Conservation (phyloP, 2,888 invertebrate species). For the Incurvaria masculella region DNA sequence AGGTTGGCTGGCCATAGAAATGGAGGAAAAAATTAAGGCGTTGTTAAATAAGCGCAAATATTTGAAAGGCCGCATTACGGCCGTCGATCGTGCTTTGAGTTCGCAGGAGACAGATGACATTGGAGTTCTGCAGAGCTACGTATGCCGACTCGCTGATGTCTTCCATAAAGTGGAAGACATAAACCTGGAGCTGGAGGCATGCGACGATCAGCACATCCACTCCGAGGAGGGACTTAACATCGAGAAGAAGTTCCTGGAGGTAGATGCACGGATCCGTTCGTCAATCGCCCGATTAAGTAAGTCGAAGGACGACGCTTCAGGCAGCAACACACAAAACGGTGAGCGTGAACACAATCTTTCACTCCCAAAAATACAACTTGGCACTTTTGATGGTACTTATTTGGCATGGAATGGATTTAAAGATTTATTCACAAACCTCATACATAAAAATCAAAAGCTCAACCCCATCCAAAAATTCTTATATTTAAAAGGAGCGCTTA, state of each 20-base stretch:
- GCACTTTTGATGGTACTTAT: not conserved
- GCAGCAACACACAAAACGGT: not conserved
- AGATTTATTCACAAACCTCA: not conserved
- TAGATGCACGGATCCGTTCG: not conserved
- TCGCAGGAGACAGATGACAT: not conserved
- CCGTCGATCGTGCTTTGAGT: not conserved
- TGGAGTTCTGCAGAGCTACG: not conserved
- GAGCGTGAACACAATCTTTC: not conserved
- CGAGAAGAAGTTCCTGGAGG: not conserved
- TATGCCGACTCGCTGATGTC: not conserved
- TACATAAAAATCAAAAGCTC: not conserved
- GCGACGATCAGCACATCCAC: not conserved
- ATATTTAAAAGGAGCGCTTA: not conserved
- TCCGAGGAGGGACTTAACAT: not conserved
- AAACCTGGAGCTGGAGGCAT: not conserved
- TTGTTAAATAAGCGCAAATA: not conserved
- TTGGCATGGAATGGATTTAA: not conserved
- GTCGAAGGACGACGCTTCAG: not conserved
- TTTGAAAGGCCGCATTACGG: not conserved
- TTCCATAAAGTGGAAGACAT: not conserved
- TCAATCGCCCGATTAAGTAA: not conserved
- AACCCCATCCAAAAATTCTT: not conserved
- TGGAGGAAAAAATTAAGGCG: not conserved
- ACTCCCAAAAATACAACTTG: not conserved
- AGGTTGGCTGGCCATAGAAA: not conserved